These are phyloP conservation scores for Micromussa lordhowensis DNA, from an alignment of 92 coral and sea anemone genomes.

Conservation along the genomic window DNA sequence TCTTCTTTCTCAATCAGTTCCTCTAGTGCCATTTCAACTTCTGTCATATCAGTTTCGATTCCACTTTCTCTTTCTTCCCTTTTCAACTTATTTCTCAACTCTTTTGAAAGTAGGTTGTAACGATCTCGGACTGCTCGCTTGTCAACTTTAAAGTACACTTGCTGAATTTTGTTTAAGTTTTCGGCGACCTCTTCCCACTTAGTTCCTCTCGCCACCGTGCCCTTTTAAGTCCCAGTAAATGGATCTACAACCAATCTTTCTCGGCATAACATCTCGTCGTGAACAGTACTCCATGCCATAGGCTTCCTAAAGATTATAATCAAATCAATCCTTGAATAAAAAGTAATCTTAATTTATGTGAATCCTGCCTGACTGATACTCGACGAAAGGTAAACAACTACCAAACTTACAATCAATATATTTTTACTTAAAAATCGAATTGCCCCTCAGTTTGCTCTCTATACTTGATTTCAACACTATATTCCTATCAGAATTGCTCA, in stretches of 20 bases:
- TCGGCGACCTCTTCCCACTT: slow-evolving; percentile 60
- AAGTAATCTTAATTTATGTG: slow-evolving; percentile 25
- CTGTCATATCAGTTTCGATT: too few species aligned
- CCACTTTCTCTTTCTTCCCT: too few species aligned
- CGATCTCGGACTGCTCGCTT: too few species aligned
- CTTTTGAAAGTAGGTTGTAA: too few species aligned
- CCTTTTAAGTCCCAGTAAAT: slow-evolving; percentile 62
- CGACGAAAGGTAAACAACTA: slow-evolving; percentile 13
- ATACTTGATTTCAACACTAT: too few species aligned
- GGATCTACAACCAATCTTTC: slow-evolving; percentile 54
- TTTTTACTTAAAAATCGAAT: not conserved
- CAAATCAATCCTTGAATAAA: too few species aligned
- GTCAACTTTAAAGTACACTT: too few species aligned
- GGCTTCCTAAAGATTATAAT: slow-evolving; percentile 54
- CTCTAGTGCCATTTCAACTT: too few species aligned
- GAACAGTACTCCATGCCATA: not conserved
- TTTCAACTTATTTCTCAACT: too few species aligned
- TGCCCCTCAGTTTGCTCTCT: too few species aligned
- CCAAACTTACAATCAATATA: not conserved
- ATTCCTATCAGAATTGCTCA: too few species aligned
- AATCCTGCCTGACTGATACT: slow-evolving; percentile 28
- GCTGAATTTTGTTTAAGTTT: slow-evolving; percentile 3
- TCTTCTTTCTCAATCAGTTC: too few species aligned
- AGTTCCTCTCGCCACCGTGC: slow-evolving; percentile 53
- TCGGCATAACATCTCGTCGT: slow-evolving; percentile 59